These are phyloP conservation scores for Fistularia tabacaria DNA, from an alignment of 2,797 vertebrate species.

Conservation along the genomic window DNA sequence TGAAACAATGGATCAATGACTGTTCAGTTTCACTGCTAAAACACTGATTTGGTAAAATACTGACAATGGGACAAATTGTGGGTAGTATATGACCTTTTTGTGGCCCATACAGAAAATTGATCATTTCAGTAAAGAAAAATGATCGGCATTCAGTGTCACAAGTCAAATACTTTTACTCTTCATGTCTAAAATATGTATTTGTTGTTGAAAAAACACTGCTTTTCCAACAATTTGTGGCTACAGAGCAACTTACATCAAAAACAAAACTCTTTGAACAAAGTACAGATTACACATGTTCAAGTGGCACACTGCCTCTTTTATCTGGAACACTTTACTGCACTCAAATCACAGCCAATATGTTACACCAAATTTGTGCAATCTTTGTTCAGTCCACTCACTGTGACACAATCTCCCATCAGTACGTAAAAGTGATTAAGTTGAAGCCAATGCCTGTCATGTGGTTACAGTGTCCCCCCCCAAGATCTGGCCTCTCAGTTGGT, in stretches of 20 bases:
- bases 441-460: not conserved
- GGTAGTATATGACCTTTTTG: too few species aligned
- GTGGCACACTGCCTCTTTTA: conserved; percentile 11
- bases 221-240: not conserved
- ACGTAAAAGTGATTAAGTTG: not conserved
- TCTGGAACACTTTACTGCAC: conserved; percentile 11
- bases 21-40: too few species aligned
- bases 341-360: conserved; percentile 9
- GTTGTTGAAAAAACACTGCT: not conserved
- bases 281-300: not conserved
- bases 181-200: too few species aligned
- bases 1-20: too few species aligned
- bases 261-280: conserved; percentile 2
- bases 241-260: not conserved
- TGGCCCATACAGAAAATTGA: too few species aligned
- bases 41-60: too few species aligned
- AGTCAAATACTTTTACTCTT: too few species aligned
- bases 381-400: conserved; percentile 8
- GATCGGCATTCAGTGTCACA: too few species aligned
- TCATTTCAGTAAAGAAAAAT: too few species aligned
- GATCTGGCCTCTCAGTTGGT: not conserved
- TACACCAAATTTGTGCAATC: conserved; percentile 1
- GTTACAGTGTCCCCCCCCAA: not conserved
- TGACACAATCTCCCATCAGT: not conserved
- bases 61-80: too few species aligned